Evolutionary conservation across 2,888 invertebrate species (phyloP).

Genomic region (Epistrophella euchroma): DNA sequence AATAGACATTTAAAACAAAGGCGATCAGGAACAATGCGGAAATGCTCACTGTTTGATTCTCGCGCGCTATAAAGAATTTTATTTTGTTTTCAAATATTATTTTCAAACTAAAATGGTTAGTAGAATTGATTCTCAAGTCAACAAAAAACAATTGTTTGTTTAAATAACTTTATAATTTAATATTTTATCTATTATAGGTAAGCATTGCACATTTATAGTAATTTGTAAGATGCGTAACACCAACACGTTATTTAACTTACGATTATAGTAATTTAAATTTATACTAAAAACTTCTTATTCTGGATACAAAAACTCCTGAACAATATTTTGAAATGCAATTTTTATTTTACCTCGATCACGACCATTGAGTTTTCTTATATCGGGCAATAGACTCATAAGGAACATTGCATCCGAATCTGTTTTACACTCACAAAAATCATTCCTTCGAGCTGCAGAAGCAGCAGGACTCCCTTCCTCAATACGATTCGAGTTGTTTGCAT

Average conservation of each 20-base stretch:
- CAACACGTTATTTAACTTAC: neutral
- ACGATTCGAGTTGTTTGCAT: slow-evolving; percentile 44
- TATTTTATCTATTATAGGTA: neutral
- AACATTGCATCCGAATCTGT: slow-evolving; percentile 84
- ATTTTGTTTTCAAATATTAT: no score
- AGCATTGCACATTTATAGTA: slow-evolving; percentile 6
- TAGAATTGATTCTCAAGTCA: no score
- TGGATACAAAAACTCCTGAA: slow-evolving; percentile 82
- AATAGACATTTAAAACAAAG: no score
- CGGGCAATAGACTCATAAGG: slow-evolving; percentile 82
- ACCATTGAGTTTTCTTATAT: slow-evolving; percentile 82
- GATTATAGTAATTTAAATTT: neutral
- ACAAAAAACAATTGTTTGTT: neutral
- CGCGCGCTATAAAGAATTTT: no score
- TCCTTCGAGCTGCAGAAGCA: slow-evolving; percentile 41
- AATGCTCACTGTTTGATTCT: no score
- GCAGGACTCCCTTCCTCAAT: slow-evolving; percentile 29
- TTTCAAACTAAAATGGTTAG: no score
- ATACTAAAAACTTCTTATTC: slow-evolving; percentile 77
- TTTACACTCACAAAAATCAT: slow-evolving; percentile 82
- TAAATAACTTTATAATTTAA: neutral
- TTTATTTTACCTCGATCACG: slow-evolving; percentile 83
- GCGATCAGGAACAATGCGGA: no score
- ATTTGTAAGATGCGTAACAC: neutral
- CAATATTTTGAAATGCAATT: slow-evolving; percentile 82